Evolutionary conservation across 2,113 vertebrate genomes (phyloP).

Genomic region (Solea solea): DNA sequence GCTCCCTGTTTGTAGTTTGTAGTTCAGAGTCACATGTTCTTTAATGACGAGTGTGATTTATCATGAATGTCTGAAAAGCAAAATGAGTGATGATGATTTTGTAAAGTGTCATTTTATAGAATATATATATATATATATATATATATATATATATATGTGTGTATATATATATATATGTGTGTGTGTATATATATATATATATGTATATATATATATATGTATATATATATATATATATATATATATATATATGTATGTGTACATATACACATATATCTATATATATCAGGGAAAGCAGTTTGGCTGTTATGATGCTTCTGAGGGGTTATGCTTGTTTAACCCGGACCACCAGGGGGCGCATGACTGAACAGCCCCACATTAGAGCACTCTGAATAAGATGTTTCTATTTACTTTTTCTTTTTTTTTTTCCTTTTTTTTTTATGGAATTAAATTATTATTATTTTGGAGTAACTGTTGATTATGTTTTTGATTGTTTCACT

Average conservation of each 20-base stretch:
- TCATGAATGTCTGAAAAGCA: conserved; percentile 57
- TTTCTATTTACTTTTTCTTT: conserved; percentile 42
- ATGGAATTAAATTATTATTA: conserved; percentile 68
- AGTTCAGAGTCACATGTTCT: conserved; percentile 44
- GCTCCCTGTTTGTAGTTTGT: conserved; percentile 17
- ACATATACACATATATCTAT: background rate
- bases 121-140: too few species aligned
- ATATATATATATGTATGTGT: too few species aligned
- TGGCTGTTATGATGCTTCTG: conserved; percentile 73
- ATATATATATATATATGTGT: conserved; percentile 1
- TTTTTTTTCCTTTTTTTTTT: conserved; percentile 15
- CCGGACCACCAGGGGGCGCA: conserved; percentile 52
- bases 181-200: too few species aligned
- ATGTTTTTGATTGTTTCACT: conserved; percentile 59
- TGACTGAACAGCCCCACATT: conserved; percentile 58
- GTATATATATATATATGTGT: too few species aligned
- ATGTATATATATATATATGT: background rate
- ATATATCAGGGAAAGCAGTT: conserved; percentile 36
- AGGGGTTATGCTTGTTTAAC: conserved; percentile 28
- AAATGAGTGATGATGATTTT: conserved; percentile 23
- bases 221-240: too few species aligned
- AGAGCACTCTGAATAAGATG: conserved; percentile 68
- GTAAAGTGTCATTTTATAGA: conserved; percentile 32
- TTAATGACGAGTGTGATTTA: conserved; percentile 70
- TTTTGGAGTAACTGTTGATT: conserved; percentile 61